Evolutionary conservation across 2,888 invertebrate genomes (phyloP), one percentile per base, ranked within the genome.

Genomic region (Drosophila subsilvestris): DNA sequence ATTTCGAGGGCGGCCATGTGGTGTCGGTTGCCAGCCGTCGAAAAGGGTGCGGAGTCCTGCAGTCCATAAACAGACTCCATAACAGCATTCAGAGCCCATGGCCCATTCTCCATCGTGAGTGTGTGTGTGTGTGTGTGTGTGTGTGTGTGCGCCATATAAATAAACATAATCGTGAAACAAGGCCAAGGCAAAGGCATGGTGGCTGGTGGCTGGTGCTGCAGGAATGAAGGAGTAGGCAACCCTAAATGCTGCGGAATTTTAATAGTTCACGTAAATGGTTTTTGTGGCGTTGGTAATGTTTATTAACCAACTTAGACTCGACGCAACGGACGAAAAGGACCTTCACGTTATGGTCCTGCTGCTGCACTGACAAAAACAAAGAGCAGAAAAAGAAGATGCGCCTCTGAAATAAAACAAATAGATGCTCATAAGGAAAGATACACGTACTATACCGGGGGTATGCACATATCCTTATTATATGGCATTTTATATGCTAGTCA

Each of bases 201-300:
- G 20, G 20, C 20, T 20, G 5, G 5, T 25, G 25, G 25, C 37
- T 37, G n/a, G n/a, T n/a, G n/a, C 37, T 37, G 44, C 17, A 4
- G 58, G n/a, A 27, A 44, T 6, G n/a, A 12, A 18, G 51, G 43
- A 22, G 57, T 22, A 48, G 68, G 60, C 68, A 77, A 79, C 86
- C 79, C 84, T 73, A 86, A 85, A 86, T 77, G 78, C 75, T 75
- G 73, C 53, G 85, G 75, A 80, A 87, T 85, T 85, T 87, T 85
- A 85, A 87, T 85, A 87, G 87, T 85, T 87, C 71, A 75, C 85
- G 75, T 80, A 85, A 84, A 85, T 86, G 84, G 84, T 75, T 85
- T 85, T 80, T 85, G 87, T 77, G 87, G 84, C 79, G 82, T 75
- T 85, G 78, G 80, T 80, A 84, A 84, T 84, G 87, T 84, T 84